Conservation (phyloP, 2,888 invertebrate species). For the Scrobipalpa atriplicella region DNA sequence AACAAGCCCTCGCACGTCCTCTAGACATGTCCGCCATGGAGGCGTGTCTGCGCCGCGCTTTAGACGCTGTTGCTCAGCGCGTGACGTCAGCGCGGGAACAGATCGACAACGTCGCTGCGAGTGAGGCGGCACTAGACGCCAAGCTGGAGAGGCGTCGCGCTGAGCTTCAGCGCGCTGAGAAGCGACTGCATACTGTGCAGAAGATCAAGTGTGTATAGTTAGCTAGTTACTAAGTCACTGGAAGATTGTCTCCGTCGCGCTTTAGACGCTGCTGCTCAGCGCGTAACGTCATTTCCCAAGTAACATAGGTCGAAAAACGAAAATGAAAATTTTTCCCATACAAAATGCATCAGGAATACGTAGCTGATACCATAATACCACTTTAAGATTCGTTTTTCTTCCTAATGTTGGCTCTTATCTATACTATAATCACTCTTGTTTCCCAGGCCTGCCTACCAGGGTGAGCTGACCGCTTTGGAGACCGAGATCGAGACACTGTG, state of each 20-base stretch:
- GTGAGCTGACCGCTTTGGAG: conserved; percentile 96
- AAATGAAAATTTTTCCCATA: no score
- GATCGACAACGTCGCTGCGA: conserved; percentile 93
- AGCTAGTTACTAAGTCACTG: background rate
- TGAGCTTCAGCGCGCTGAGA: conserved; percentile 96
- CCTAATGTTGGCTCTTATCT: no score
- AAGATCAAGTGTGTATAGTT: conserved; percentile 91
- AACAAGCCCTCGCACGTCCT: conserved; percentile 90
- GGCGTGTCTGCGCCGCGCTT: conserved; percentile 88
- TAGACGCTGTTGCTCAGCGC: conserved; percentile 86
- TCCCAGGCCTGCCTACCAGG: conserved; percentile 95
- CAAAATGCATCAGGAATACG: no score
- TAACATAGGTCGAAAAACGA: no score
- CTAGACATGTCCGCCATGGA: conserved; percentile 94
- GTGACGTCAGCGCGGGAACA: conserved; percentile 88
- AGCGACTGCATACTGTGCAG: conserved; percentile 95
- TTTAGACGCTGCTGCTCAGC: background rate
- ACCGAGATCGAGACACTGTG: conserved; percentile 92
- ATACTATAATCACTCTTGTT: no score
- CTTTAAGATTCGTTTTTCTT: no score
- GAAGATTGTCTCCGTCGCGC: background rate
- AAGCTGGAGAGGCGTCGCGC: conserved; percentile 95
- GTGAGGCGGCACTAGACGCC: conserved; percentile 93
- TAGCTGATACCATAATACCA: no score
- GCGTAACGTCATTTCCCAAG: conserved; percentile 59